Evolutionary conservation across 2,888 invertebrate genomes (phyloP).

Genomic region (Priocnemis perturbator): DNA sequence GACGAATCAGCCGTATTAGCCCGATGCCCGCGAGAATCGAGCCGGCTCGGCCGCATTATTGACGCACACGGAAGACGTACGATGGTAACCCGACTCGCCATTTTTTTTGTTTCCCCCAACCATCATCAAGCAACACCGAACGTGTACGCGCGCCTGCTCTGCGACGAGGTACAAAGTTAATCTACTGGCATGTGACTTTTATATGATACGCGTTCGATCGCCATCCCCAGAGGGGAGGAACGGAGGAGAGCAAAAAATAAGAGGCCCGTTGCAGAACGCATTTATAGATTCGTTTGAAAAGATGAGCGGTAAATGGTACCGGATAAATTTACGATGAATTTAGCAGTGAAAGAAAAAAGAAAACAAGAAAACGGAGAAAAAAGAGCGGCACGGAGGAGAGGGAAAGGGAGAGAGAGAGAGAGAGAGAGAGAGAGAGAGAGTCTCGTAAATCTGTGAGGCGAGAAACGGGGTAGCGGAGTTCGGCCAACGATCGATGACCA

Average conservation of each 20-base stretch:
- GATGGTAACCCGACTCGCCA: no score
- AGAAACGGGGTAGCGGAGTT: slow-evolving; percentile 51
- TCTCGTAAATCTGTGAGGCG: slow-evolving; percentile 50
- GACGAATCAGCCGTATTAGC: no score
- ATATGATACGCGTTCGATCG: slow-evolving; percentile 14
- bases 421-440: slow-evolving; percentile 12
- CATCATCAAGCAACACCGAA: no score
- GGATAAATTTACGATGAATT: slow-evolving; percentile 58
- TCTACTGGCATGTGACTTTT: slow-evolving; percentile 11
- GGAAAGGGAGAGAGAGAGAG: slow-evolving; percentile 4
- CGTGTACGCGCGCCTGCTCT: no score
- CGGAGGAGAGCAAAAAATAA: no score
- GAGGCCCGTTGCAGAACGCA: neutral
- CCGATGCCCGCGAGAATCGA: no score
- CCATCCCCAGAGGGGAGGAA: no score
- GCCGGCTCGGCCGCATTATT: no score
- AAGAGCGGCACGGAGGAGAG: no score
- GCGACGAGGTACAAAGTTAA: no score
- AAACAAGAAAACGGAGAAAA: neutral
- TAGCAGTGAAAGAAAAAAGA: slow-evolving; percentile 37
- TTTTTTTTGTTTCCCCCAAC: no score
- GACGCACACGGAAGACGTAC: no score
- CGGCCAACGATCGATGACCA: slow-evolving; percentile 59
- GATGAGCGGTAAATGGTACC: slow-evolving; percentile 45
- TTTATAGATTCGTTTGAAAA: slow-evolving; percentile 42